Conservation (phyloP, 2,113 vertebrate species). For the Ceyx margarethae region DNA sequence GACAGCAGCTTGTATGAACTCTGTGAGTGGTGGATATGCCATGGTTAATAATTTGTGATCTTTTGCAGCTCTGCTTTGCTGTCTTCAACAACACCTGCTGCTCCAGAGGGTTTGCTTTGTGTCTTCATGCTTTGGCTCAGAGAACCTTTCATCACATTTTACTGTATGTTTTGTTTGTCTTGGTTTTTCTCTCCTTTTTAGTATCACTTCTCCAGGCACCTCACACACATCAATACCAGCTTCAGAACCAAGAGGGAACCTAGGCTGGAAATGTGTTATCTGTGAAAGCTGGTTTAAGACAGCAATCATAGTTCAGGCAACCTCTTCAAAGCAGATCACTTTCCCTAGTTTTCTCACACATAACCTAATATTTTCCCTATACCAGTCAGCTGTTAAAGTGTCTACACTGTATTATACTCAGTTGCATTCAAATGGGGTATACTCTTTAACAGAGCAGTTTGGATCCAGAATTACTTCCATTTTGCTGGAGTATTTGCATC, state of each 20-base stretch:
- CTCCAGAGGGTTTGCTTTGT: neutral
- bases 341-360: neutral
- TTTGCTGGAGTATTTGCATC: neutral
- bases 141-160: neutral
- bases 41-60: neutral
- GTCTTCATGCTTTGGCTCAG: neutral
- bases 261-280: neutral
- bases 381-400: neutral
- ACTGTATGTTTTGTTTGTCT: neutral
- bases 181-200: neutral
- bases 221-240: neutral
- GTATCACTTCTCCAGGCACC: neutral
- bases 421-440: neutral
- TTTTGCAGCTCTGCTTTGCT: neutral
- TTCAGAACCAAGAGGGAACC: neutral
- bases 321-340: neutral
- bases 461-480: neutral
- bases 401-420: neutral
- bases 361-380: neutral
- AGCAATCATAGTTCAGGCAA: neutral
- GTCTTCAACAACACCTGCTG: neutral
- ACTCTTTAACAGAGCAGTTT: neutral
- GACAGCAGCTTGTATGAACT: neutral
- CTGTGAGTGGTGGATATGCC: neutral
- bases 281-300: neutral